These are phyloP conservation scores for Tillus elongatus DNA, from an alignment of 2,888 invertebrate species.

Conservation along the genomic window DNA sequence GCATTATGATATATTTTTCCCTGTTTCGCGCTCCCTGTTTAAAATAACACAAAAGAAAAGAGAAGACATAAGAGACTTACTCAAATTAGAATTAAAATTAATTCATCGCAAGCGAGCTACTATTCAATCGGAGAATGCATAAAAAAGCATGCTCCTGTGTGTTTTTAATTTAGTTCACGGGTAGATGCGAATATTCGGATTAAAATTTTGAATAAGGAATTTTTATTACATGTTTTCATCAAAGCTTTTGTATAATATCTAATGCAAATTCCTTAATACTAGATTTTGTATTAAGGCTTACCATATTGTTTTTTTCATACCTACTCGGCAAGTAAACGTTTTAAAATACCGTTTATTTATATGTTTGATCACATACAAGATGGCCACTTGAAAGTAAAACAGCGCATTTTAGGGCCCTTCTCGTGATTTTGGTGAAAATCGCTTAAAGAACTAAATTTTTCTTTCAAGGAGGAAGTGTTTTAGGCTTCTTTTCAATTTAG, in stretches of 20 bases:
- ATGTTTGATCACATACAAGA: too few species aligned
- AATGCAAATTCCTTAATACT: too few species aligned
- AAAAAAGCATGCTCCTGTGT: conserved; percentile 1
- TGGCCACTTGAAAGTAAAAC: too few species aligned
- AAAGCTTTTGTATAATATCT: not conserved
- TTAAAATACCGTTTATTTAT: too few species aligned
- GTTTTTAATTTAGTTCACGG: not conserved
- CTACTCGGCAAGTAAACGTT: too few species aligned
- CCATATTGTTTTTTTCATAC: too few species aligned
- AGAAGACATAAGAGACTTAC: not conserved
- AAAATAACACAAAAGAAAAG: not conserved
- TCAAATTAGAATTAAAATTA: conserved; percentile 2
- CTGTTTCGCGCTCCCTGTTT: not conserved
- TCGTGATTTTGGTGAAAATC: too few species aligned
- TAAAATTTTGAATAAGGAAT: not conserved
- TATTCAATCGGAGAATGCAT: not conserved
- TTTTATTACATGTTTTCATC: conserved; percentile 1
- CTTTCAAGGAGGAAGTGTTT: too few species aligned
- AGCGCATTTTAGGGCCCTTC: too few species aligned
- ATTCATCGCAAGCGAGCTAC: not conserved
- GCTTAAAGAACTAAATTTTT: too few species aligned
- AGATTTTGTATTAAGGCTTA: too few species aligned
- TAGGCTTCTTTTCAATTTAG: too few species aligned
- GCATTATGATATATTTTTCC: not conserved
- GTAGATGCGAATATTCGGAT: not conserved